A percentile compares a stretch with the other conserved stretches of the same genome.
phyloP scores from a whole-genome alignment of 2,113 vertebrate species.

The Emydocephalus ijimae region DNA sequence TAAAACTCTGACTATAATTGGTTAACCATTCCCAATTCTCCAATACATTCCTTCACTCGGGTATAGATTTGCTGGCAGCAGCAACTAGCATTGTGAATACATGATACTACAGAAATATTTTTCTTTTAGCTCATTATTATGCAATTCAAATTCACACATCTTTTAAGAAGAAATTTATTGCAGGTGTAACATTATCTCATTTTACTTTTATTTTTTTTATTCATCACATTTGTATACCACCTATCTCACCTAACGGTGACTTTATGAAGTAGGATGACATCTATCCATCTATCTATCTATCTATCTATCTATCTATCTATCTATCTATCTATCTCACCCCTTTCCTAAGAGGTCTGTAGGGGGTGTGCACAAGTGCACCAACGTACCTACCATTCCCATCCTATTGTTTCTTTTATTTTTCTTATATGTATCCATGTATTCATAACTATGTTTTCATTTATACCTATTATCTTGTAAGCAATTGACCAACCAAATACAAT shows the following conservation, averaged over 20 bases:
- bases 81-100: neutral
- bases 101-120: neutral
- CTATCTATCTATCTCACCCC: too few relatives aligned
- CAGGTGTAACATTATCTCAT: neutral
- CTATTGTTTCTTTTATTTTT: too few relatives aligned
- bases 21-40: neutral
- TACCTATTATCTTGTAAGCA: too few relatives aligned
- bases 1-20: neutral
- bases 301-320: too few relatives aligned
- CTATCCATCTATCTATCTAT: too few relatives aligned
- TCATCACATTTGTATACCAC: neutral
- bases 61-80: neutral
- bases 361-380: too few relatives aligned
- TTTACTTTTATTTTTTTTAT: neutral
- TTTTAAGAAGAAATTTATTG: neutral
- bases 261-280: neutral
- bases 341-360: too few relatives aligned
- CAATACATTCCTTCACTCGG: neutral
- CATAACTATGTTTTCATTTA: too few relatives aligned
- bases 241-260: neutral
- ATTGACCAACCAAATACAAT: too few relatives aligned
- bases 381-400: too few relatives aligned
- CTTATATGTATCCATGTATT: too few relatives aligned
- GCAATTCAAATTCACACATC: neutral
- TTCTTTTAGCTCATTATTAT: neutral